These are phyloP conservation scores for Podilymbus podiceps DNA, from an alignment of 2,113 vertebrate species.

Conservation along the genomic window DNA sequence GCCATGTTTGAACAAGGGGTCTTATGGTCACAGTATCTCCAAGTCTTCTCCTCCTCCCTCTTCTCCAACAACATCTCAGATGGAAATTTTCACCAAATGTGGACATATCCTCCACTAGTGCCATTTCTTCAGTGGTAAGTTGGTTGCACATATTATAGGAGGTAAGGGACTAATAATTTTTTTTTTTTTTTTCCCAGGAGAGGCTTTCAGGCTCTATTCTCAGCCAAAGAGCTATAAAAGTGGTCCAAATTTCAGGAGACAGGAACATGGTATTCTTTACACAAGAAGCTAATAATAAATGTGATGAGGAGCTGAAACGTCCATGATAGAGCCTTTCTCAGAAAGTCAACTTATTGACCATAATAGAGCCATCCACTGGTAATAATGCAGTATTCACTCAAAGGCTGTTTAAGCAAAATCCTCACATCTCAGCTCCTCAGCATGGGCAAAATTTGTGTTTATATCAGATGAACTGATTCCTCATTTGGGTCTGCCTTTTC, in stretches of 20 bases:
- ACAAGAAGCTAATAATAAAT: background rate
- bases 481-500: background rate
- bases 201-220: background rate
- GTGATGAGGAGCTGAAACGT: background rate
- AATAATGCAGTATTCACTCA: background rate
- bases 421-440: background rate
- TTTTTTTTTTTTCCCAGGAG: background rate
- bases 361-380: background rate
- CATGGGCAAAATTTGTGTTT: background rate
- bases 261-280: background rate
- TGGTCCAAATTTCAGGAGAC: background rate
- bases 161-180: background rate
- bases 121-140: background rate
- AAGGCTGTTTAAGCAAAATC: background rate
- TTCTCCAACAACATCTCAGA: background rate
- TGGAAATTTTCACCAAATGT: background rate
- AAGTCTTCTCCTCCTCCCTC: background rate
- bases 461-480: background rate
- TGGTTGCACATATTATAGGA: background rate
- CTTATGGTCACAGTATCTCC: background rate
- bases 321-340: background rate
- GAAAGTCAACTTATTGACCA: background rate
- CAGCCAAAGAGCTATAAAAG: background rate
- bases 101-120: background rate
- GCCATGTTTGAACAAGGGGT: background rate